Base-by-base conservation (phyloP, 1,140 invertebrate genomes). In the Schlechtendalia chinensis region DNA sequence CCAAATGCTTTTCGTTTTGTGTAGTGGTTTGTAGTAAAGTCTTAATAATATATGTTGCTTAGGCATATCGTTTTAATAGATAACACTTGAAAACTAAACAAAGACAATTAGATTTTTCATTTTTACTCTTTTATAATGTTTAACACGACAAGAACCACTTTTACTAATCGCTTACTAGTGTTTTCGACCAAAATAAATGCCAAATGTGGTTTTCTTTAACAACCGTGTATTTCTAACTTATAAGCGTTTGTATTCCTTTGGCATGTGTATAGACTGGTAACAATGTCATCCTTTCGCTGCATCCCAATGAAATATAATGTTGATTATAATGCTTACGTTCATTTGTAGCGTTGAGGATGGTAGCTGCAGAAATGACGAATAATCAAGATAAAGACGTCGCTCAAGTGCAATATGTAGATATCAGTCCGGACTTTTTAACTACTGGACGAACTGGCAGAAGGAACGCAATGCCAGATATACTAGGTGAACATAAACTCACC, bases 381-480 rank as follows among this genome's bases (percentile, higher is more conserved):
- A 61, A 79, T 63, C 75, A 59, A 79, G 75, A 79, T 61, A 79
- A 79, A 79, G 75, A 79, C 63, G 56, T 29, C 22, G 11, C 12
- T 47, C 75, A 79, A 50, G 24, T 59, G 14, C 75, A 79, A 47
- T 79, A 81, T 58, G 74, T 74, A 67, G 86, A 88, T 65, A 84
- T 84, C 12, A 84, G 85, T 6, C 85, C 92, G 83, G 92, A 94
- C 83, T 94, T 94, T 84, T 86, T 93, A 29, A 91, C 90, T 65
- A 93, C 92, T 0, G 92, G 93, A 2, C 87, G 93, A 81, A 93
- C 92, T 2, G 93, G 93, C 10, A 87, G 93, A 61, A 86, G 93
- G 81, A 94, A 95, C 85, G 93, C 93, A 4, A 86, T 95, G 85
- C 90, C 93, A 4, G 90, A 94, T 83, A 93, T 93, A 79, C 86